Percentiles rank a stretch among this genome's conserved stretches.
phyloP scores from a whole-genome alignment of 2,113 vertebrate species.

The Sakesphorus luctuosus region DNA sequence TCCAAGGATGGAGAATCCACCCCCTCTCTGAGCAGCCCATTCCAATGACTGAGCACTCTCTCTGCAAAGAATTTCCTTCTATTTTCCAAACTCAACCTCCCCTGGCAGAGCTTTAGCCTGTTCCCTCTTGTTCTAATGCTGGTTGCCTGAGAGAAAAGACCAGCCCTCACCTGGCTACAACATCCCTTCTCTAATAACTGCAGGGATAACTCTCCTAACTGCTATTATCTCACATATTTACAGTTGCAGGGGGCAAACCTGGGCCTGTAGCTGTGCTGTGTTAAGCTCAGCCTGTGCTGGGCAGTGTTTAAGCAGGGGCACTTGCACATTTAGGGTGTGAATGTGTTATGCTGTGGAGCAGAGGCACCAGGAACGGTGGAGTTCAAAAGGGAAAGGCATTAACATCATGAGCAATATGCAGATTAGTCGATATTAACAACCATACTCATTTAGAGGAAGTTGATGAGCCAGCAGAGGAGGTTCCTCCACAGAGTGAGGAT shows the following conservation, averaged over 20 bases:
- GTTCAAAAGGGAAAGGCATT: not conserved
- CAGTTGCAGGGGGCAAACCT: not conserved
- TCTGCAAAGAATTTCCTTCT: no score
- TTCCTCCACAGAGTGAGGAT: not conserved
- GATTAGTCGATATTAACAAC: slow-evolving; percentile 11
- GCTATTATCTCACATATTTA: fast-evolving
- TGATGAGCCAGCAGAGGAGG: slow-evolving; percentile 38
- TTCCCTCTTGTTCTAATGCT: no score
- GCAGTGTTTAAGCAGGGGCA: not conserved
- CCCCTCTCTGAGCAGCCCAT: no score
- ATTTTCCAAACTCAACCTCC: no score
- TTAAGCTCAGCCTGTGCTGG: fast-evolving
- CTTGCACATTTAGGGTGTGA: not conserved
- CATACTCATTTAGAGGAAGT: not conserved
- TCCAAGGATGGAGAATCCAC: no score
- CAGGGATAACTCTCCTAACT: not conserved
- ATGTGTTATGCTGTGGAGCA: fast-evolving
- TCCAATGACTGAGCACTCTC: no score
- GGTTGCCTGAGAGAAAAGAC: no score
- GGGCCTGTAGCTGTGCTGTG: no score
- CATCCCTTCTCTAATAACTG: not conserved
- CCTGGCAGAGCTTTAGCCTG: no score
- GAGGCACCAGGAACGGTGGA: fast-evolving
- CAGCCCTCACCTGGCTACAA: no score
- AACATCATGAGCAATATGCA: not conserved